Percentiles rank a stretch among this genome's conserved stretches.
Conservation (phyloP, 1,140 invertebrate genomes). For the Bombus difficillimus region DNA sequence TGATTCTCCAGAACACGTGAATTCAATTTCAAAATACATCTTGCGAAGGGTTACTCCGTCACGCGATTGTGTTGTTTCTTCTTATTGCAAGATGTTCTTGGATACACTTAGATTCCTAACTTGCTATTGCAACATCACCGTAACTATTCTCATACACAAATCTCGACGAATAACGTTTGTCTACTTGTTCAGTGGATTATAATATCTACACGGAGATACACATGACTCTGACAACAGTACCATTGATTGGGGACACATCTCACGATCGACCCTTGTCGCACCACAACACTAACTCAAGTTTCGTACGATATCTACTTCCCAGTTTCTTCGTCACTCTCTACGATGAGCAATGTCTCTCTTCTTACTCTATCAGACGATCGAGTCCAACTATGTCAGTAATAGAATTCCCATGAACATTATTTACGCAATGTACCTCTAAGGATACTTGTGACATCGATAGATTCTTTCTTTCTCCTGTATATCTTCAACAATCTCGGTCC, state of each 20-base stretch:
- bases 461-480: not conserved
- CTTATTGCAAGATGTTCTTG: not conserved
- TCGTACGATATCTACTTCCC: no score
- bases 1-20: slow-evolving; percentile 47
- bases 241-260: not conserved
- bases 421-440: not conserved
- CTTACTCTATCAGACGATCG: not conserved
- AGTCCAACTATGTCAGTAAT: no score
- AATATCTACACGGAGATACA: not conserved
- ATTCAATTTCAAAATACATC: slow-evolving; percentile 23
- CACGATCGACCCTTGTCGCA: slow-evolving; percentile 15
- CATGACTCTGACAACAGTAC: slow-evolving; percentile 9
- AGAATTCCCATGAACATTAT: not conserved
- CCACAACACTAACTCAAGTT: slow-evolving; percentile 9
- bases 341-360: not conserved
- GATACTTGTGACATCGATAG: not conserved
- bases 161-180: not conserved
- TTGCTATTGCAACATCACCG: not conserved
- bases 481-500: not conserved
- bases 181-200: not conserved
- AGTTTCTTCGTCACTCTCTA: slow-evolving; percentile 1
- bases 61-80: not conserved
- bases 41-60: slow-evolving; percentile 19
- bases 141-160: not conserved
- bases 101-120: no score